A percentile compares a stretch with the other conserved stretches of the same genome.
Conservation (phyloP, 2,113 vertebrate species). For the Malurus elegans region DNA sequence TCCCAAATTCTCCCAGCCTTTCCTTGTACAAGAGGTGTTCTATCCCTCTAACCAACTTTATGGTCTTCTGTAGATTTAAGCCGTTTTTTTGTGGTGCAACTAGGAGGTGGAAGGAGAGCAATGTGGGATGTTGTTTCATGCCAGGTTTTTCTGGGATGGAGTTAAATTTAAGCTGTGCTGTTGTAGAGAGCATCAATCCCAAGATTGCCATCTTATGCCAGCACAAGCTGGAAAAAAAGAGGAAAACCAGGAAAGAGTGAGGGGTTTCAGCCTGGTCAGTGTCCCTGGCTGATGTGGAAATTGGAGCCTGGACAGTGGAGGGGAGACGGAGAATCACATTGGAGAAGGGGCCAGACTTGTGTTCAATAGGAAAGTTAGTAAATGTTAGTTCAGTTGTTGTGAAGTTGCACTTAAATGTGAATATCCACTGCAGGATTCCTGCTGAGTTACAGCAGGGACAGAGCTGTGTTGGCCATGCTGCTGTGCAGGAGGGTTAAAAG, state of each 20-base stretch:
- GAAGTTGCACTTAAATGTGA: not conserved
- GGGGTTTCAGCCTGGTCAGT: not conserved
- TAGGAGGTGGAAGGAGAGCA: not conserved
- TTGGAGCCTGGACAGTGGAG: no score
- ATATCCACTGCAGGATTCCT: not conserved
- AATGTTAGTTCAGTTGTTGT: not conserved
- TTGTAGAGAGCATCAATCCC: not conserved
- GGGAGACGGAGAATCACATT: fast-evolving
- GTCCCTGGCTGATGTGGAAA: not conserved
- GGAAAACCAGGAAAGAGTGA: not conserved
- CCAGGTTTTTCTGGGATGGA: not conserved
- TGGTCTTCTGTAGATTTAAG: not conserved
- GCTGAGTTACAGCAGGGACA: fast-evolving
- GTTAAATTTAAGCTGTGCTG: not conserved
- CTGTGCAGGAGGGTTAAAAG: not conserved
- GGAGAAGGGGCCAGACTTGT: not conserved
- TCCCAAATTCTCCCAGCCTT: not conserved
- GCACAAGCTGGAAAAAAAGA: not conserved
- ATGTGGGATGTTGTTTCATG: fast-evolving
- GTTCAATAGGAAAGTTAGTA: no score
- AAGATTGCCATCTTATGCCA: not conserved
- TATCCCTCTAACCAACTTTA: not conserved
- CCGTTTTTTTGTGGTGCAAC: not conserved
- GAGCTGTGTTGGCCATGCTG: not conserved
- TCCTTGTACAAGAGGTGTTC: not conserved